Evolutionary conservation across 2,797 vertebrate species (phyloP), one percentile per base, ranked within the genome.

Genomic region (Petrocephalus schoutedeni): DNA sequence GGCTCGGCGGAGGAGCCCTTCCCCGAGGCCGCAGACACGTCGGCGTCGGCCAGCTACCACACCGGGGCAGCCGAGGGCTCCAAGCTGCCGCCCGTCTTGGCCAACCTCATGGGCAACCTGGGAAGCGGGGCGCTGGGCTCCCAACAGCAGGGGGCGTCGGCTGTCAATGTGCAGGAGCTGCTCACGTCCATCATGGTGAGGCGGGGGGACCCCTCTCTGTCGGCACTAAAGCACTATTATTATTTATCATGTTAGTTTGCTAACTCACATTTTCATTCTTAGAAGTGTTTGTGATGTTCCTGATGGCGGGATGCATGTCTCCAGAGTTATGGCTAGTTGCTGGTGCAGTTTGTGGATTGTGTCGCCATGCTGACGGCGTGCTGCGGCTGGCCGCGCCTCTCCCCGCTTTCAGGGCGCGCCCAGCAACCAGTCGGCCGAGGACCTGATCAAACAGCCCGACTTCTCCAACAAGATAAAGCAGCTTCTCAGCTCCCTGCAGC

Each of bases 381-480:
- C n/a, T 10, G 2, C 2, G n/a, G 7, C 59, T 28, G 21, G 23
- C 21, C 8, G 0, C 4, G 19, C 14, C n/a, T 36, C 32, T 4
- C 9, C 32, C 16, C 16, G 23, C 45, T 53, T 32, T 58, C 89
- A 96, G 97, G 97, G 96, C 0, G 96, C 96, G 1, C 96, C 97
- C 61, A 96, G 96, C 14, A 96, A 93, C 91, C 97, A 98, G 90
- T 97, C 97, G 0, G 95, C 98, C 0, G 98, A 99, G 90, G 98
- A 99, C 23, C 87, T 99, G 84, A 96, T 98, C 89, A 98, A 97
- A 82, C 98, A 98, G 85, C 97, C 98, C 0, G 97, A 98, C 93
- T 98, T 98, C 90, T 97, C 97, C 0, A 97, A 99, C 89, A 98
- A 98, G 91, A 97, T 99, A 85, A 98, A 98, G 87, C 97, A 98